phyloP scores from a whole-genome alignment of 2,113 vertebrate species.

The Strigops habroptila region DNA sequence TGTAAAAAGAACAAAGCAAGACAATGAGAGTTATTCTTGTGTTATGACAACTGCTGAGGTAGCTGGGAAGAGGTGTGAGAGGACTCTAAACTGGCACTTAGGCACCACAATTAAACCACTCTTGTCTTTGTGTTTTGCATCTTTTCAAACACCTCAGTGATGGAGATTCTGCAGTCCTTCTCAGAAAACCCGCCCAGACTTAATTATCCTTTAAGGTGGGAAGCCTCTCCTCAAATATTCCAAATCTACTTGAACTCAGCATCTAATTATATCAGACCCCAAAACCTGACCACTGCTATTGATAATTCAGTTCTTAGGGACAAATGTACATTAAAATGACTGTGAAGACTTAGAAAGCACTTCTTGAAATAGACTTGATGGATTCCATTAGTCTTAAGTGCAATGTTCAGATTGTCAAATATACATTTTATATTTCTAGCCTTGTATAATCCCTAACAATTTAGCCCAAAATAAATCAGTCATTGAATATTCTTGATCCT shows the following conservation, averaged over 20 bases:
- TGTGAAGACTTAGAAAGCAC: neutral
- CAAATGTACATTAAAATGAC: neutral
- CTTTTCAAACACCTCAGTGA: neutral
- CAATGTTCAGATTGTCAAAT: neutral
- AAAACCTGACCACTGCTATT: neutral
- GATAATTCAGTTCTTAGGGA: neutral
- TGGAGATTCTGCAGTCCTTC: neutral
- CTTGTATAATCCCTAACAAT: neutral
- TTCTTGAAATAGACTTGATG: constrained; percentile 19
- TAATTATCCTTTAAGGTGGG: neutral
- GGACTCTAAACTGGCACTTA: neutral
- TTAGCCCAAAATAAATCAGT: neutral
- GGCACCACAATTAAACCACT: neutral
- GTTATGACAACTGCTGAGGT: neutral
- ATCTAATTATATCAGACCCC: neutral
- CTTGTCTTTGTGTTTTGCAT: neutral
- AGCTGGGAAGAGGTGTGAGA: neutral
- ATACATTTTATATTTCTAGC: neutral
- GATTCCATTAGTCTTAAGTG: constrained; percentile 2
- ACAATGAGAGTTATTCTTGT: neutral
- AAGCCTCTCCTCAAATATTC: neutral
- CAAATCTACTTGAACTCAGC: neutral
- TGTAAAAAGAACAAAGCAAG: neutral
- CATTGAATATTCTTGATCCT: neutral
- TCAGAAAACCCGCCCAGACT: neutral